Evolutionary conservation across 2,888 invertebrate genomes (phyloP).

Genomic region (Lydus trimaculatus): DNA sequence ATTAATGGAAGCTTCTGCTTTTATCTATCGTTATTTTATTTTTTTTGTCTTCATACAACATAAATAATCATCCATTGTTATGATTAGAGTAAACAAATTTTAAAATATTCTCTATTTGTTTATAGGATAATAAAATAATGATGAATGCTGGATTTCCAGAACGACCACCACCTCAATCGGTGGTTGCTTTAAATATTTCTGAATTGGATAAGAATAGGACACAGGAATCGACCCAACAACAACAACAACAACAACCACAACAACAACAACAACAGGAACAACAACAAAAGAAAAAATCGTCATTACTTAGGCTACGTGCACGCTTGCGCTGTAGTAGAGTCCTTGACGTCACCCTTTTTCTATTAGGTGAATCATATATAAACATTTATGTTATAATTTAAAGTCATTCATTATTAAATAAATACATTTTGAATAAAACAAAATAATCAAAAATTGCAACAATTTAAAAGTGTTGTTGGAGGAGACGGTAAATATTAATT

Average conservation of each 20-base stretch:
- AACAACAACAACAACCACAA: conserved; percentile 24
- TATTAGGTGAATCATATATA: conserved; percentile 24
- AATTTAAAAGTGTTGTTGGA: background rate
- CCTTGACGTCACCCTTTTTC: conserved; percentile 19
- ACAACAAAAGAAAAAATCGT: conserved; percentile 15
- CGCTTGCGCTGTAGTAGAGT: conserved; percentile 22
- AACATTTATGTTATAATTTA: conserved; percentile 1
- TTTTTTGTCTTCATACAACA: background rate
- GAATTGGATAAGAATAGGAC: conserved; percentile 39
- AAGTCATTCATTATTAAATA: background rate
- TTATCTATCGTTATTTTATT: background rate
- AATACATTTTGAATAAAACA: background rate
- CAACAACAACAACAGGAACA: conserved; percentile 15
- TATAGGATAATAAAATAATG: conserved; percentile 56
- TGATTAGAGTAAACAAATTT: background rate
- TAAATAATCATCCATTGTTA: background rate
- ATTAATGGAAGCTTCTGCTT: background rate
- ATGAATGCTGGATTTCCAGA: conserved; percentile 49
- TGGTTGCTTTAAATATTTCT: conserved; percentile 29
- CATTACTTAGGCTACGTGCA: conserved; percentile 13
- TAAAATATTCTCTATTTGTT: background rate
- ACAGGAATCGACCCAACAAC: conserved; percentile 30
- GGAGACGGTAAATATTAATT: background rate
- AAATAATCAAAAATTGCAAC: background rate
- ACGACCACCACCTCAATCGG: conserved; percentile 25